These are phyloP conservation scores for Neogale vison DNA, from an alignment of 2,113 vertebrate species.

Conservation along the genomic window DNA sequence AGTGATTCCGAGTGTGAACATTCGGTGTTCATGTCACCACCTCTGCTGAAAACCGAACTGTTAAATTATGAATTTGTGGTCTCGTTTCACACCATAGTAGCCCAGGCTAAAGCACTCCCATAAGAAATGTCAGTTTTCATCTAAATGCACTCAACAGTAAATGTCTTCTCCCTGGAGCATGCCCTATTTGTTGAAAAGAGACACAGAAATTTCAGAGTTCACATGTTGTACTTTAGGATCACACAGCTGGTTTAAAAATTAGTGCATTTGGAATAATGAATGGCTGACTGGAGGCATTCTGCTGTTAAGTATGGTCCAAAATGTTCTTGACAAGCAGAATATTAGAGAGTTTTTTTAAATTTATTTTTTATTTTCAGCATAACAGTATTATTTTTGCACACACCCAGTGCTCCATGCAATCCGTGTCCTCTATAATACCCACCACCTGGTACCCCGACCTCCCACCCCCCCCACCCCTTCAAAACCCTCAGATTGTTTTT, in stretches of 20 bases:
- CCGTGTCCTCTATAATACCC: too few species aligned
- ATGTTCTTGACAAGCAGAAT: slow-evolving; percentile 40
- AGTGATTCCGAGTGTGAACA: slow-evolving; percentile 54
- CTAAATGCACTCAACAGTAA: slow-evolving; percentile 46
- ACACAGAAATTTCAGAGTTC: slow-evolving; percentile 65
- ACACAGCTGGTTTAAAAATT: slow-evolving; percentile 69
- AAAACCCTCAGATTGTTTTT: too few species aligned
- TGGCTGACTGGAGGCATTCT: slow-evolving; percentile 57
- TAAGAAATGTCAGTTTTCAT: slow-evolving; percentile 71
- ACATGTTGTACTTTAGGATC: slow-evolving; percentile 31
- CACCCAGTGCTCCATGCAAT: too few species aligned
- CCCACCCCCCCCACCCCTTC: too few species aligned
- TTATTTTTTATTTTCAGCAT: too few species aligned
- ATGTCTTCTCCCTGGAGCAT: slow-evolving; percentile 55
- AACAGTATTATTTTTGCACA: too few species aligned
- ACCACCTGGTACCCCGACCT: too few species aligned
- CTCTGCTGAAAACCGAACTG: slow-evolving; percentile 55
- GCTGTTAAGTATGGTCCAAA: slow-evolving; percentile 41
- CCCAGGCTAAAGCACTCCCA: slow-evolving; percentile 38
- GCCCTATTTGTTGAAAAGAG: slow-evolving; percentile 50
- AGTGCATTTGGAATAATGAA: slow-evolving; percentile 63
- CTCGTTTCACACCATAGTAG: slow-evolving; percentile 65
- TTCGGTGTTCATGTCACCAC: slow-evolving; percentile 57
- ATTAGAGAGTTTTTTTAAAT: too few species aligned
- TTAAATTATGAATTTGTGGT: slow-evolving; percentile 76